Evolutionary conservation across 1,140 invertebrate genomes (phyloP).

Genomic region (Drosophila busckii): DNA sequence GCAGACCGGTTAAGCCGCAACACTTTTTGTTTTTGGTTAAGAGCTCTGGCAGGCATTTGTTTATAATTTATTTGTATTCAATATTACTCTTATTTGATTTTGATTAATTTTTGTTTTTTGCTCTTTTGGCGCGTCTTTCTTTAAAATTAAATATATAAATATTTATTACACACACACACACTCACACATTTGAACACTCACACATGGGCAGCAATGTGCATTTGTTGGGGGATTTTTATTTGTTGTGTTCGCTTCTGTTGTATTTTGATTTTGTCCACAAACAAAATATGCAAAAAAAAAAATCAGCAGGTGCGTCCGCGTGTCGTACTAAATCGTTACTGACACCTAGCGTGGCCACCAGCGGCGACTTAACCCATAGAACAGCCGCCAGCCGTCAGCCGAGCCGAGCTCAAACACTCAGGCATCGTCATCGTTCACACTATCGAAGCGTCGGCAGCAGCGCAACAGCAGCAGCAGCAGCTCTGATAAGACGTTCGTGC

Average conservation of each 20-base stretch:
- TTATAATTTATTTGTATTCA: neutral
- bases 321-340: constrained; percentile 69
- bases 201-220: constrained; percentile 3
- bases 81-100: neutral
- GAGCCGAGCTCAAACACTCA: constrained; percentile 24
- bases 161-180: constrained; percentile 6
- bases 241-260: constrained; percentile 7
- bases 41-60: too few species aligned
- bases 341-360: constrained; percentile 65
- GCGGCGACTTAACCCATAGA: constrained; percentile 55
- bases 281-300: constrained; percentile 32
- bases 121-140: neutral
- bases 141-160: neutral
- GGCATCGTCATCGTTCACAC: constrained; percentile 16
- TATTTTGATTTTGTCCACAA: constrained; percentile 20
- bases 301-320: constrained; percentile 56
- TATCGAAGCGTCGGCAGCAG: constrained; percentile 7
- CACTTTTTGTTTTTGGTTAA: neutral
- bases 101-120: neutral
- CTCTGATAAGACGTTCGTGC: too few species aligned
- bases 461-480: neutral
- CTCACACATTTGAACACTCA: constrained; percentile 1
- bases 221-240: neutral
- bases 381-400: constrained; percentile 6
- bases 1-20: constrained; percentile 1